These are phyloP conservation scores for Illadopsis cleaveri DNA, from an alignment of 2,113 vertebrate genomes.

Conservation along the genomic window DNA sequence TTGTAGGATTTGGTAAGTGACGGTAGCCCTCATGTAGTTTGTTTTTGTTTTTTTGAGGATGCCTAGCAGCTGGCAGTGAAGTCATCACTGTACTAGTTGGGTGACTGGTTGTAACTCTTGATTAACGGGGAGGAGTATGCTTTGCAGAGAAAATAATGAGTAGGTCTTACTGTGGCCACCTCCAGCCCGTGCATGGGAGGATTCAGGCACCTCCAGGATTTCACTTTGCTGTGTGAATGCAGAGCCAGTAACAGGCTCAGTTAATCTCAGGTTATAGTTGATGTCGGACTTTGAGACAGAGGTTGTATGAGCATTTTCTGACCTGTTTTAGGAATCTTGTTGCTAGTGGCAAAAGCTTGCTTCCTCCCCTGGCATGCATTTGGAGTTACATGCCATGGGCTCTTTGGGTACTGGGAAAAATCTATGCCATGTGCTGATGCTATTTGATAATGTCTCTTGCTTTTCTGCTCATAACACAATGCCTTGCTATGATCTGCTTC, in stretches of 20 bases:
- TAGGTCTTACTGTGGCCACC: neutral
- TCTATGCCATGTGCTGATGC: neutral
- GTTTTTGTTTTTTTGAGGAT: neutral
- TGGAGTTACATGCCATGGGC: neutral
- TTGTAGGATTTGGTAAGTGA: neutral
- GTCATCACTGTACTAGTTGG: neutral
- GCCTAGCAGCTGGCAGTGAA: conserved; percentile 16
- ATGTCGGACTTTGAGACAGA: neutral
- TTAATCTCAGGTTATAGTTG: neutral
- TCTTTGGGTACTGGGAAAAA: neutral
- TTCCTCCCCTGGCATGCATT: neutral
- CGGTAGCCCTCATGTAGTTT: neutral
- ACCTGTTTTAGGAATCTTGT: neutral
- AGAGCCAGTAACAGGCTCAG: neutral
- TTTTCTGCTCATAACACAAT: neutral
- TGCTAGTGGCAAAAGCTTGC: neutral
- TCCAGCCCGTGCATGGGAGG: rapidly evolving
- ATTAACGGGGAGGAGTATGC: neutral
- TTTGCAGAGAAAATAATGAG: neutral
- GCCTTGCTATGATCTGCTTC: neutral
- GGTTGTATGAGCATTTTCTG: neutral
- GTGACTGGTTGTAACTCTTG: neutral
- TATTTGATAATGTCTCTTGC: neutral
- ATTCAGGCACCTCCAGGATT: neutral
- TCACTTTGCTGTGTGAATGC: neutral